Evolutionary conservation across 2,113 vertebrate genomes (phyloP), one percentile per base, ranked within the genome.

Genomic region (Sciurus niger): DNA sequence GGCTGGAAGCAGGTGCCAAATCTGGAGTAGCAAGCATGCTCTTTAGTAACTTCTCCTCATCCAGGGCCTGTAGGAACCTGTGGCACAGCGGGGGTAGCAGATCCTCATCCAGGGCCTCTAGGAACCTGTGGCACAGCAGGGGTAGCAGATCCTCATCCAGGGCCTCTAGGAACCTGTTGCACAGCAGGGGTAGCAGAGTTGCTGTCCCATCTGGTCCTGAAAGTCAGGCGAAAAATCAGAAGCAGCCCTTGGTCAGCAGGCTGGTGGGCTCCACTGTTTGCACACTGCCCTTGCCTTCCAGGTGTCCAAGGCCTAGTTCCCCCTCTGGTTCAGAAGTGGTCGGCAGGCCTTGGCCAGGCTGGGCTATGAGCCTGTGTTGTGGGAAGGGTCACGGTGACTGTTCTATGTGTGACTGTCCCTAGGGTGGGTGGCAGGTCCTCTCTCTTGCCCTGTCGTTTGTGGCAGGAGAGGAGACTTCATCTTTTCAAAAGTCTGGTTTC

Each of bases 351-450:
- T 30, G 10, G 6, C n/a, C 11, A 43, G 60, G 70, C 12, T 67
- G 3, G 20, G 16, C 60, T 46, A 4, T 60, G 16, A 37, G 13
- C 17, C 24, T 1, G 6, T 18, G 40, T 51, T 60, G 51, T 37
- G 4, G 30, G 4, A 77, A 13, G 37, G 37, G 40, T 40, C 34
- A 34, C 14, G 0, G 16, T 60, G 63, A 6, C 25, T 58, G 17
- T 34, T 43, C 37, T 10, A 0, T 48, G n/a, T 30, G 24, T 18
- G 12, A 0, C 76, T 25, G 2, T 46, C 48, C 43, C 22, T 22
- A 6, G 17, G 30, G 2, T n/a, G 1, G 25, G 17, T 32, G 63
- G 2, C 12, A 0, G 8, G 7, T 20, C 16, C 32, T 53, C 6
- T 32, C 30, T n/a, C 74, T 30, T 25, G 4, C 40, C 12, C 22